These are phyloP conservation scores for Rhinichthys klamathensis DNA, from an alignment of 2,113 vertebrate genomes.

Conservation along the genomic window DNA sequence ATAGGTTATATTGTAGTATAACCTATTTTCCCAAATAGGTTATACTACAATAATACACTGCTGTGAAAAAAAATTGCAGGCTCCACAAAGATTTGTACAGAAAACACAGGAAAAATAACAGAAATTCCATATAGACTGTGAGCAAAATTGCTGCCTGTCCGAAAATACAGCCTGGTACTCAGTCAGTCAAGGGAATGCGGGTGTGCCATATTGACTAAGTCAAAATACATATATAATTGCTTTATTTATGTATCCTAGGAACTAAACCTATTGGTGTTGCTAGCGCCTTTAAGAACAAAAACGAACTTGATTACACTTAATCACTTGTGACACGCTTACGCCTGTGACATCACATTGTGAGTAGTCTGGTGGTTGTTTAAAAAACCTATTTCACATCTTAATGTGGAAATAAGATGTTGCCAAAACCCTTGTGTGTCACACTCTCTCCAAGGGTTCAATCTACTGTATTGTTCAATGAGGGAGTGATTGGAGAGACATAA, in stretches of 20 bases:
- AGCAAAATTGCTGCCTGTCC: conserved; percentile 2
- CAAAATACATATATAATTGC: neutral
- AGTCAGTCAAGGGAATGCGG: neutral
- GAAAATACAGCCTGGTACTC: neutral
- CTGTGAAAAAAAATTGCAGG: conserved; percentile 15
- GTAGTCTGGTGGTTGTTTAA: neutral
- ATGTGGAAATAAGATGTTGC: neutral
- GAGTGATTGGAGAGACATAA: neutral
- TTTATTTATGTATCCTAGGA: neutral
- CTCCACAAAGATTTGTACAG: neutral
- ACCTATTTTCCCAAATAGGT: neutral
- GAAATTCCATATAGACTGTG: neutral
- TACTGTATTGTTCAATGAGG: neutral
- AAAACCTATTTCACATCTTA: neutral
- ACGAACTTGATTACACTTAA: neutral
- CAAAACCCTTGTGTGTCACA: neutral
- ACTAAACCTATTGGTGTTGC: neutral
- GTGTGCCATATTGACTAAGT: neutral
- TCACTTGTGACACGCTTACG: neutral
- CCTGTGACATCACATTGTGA: neutral
- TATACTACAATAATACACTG: conserved; percentile 1
- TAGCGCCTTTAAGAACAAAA: neutral
- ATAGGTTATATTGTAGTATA: no score
- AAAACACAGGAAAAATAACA: neutral
- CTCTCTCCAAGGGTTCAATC: neutral